Evolutionary conservation across 2,888 invertebrate genomes (phyloP).

Genomic region (Trachelus iudaicus): DNA sequence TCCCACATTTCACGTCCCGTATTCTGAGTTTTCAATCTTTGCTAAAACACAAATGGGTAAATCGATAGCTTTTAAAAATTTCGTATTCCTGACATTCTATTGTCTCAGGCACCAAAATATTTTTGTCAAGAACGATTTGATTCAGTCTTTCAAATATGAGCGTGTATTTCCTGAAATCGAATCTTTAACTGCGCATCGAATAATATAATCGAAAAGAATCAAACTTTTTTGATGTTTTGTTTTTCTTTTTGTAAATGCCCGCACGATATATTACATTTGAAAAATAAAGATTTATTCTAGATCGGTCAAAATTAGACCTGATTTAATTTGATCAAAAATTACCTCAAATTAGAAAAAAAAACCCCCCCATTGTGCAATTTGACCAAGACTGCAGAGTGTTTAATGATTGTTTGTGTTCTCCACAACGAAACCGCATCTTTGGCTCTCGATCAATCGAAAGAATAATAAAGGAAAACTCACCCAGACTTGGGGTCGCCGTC

Average conservation of each 20-base stretch:
- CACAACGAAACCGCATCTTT: slow-evolving; percentile 60
- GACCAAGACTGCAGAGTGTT: neutral
- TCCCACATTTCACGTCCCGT: neutral
- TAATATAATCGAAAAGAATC: no score
- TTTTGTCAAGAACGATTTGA: neutral
- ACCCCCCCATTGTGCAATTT: neutral
- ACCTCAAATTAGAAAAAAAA: neutral
- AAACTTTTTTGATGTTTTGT: neutral
- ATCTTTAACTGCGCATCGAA: neutral
- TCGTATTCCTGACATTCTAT: neutral
- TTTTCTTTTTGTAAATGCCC: neutral
- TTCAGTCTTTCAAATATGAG: neutral
- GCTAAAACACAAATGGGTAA: neutral
- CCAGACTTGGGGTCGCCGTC: slow-evolving; percentile 63
- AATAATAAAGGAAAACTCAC: slow-evolving; percentile 56
- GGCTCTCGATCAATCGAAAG: slow-evolving; percentile 39
- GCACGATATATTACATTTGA: neutral
- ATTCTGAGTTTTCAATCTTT: neutral
- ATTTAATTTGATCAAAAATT: neutral
- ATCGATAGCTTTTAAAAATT: neutral
- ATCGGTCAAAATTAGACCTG: neutral
- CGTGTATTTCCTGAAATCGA: neutral
- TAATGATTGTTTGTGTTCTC: slow-evolving; percentile 48
- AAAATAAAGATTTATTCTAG: neutral
- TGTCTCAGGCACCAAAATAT: neutral